Evolutionary conservation across 2,113 vertebrate genomes (phyloP).

Genomic region (Petrocephalus zakoni): DNA sequence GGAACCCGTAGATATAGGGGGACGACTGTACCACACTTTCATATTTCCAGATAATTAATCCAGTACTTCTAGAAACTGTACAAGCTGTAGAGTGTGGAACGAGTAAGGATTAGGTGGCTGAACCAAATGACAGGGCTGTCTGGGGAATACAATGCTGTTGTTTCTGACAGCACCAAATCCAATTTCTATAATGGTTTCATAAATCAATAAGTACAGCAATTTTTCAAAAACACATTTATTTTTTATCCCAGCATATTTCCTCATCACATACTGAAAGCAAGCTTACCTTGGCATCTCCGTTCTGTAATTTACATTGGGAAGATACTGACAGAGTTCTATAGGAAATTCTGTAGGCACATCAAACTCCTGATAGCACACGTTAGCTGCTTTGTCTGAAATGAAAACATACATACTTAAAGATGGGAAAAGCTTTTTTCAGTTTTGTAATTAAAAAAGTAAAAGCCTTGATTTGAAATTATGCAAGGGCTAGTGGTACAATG

Average conservation of each 20-base stretch:
- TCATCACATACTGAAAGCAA: not conserved
- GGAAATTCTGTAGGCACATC: conserved; percentile 79
- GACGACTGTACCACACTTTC: no score
- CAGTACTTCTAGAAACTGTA: no score
- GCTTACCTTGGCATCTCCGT: conserved; percentile 61
- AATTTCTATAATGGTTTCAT: not conserved
- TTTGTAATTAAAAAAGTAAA: not conserved
- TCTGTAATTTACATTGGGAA: conserved; percentile 82
- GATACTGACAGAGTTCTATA: conserved; percentile 74
- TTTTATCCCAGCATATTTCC: no score
- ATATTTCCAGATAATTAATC: no score
- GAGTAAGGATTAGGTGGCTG: no score
- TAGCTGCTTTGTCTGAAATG: conserved; percentile 69
- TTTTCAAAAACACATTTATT: not conserved
- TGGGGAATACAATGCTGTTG: no score
- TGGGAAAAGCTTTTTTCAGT: not conserved
- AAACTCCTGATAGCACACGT: conserved; percentile 90
- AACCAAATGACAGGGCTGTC: no score
- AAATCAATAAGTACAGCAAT: not conserved
- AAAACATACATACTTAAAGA: not conserved
- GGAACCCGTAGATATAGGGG: no score
- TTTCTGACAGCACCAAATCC: not conserved
- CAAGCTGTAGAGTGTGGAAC: no score
- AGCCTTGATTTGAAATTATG: not conserved
- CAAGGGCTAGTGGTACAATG: not conserved